Base-by-base conservation (phyloP, 92 coral and sea anemone species). In the Siderastrea siderea region DNA sequence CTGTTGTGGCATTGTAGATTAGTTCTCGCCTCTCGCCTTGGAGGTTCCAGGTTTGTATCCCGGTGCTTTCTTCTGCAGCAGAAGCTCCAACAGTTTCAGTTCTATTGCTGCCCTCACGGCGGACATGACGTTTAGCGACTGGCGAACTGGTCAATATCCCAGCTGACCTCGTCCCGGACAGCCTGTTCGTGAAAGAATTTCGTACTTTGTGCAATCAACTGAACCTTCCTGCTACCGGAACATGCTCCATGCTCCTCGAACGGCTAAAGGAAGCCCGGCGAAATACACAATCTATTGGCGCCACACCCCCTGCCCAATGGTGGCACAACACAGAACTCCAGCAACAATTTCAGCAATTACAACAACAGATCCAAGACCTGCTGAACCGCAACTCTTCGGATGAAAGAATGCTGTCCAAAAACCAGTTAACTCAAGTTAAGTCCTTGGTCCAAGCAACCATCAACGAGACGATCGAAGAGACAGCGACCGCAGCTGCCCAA, bases 391-490 rank as follows among this genome's bases (percentile, higher is more conserved):
- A 26, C 38, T 26, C 38, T 26, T 26, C 38, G 38, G 38, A 26
- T 26, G 38, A 26, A 68, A 6, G 73, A 44, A 11, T 68, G 73
- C 50, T 68, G 47, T 68, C 73, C 11, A 50, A 68, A 13, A 10
- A 50, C 47, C 84, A 80, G 74, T 26, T 80, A 44, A 71, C 71
- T 3, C 84, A 80, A 43, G 71, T 80, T 19, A 38, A 52, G 17
- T 47, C 51, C 49, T 47, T 80, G 48, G 84, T 80, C 17, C 49
- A 80, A 62, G 45, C 75, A 47, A 53, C 84, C 75, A 80, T 80
- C 26, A 68, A 68, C 16, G 49, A 47, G 13, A 26, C 38, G 38
- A 26, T 26, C 38, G 38, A 26, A 26, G 0, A 26, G 38, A 26
- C 38, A 26, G 38, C 38, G 38, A 26, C 38, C 38, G 38, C 38